Conservation (phyloP, 1,140 invertebrate species). For the Whitmania pigra region DNA sequence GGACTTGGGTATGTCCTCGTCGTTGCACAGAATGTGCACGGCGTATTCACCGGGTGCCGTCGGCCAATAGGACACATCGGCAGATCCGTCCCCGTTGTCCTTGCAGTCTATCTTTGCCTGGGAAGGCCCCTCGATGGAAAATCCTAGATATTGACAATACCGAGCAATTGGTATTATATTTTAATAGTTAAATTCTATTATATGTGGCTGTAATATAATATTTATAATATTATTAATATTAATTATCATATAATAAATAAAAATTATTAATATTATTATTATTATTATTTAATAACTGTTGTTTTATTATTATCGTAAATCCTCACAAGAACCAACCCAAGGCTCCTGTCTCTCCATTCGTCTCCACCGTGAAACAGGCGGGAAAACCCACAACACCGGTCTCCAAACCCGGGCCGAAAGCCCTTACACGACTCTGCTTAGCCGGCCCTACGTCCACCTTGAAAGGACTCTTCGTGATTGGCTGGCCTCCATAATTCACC, state of each 20-base stretch:
- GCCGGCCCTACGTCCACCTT: constrained; percentile 59
- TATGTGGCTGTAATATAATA: too few relatives aligned
- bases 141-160: constrained; percentile 46
- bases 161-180: too few relatives aligned
- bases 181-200: too few relatives aligned
- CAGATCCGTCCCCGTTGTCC: constrained; percentile 76
- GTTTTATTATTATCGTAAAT: background rate
- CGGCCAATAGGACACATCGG: constrained; percentile 69
- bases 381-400: constrained; percentile 71
- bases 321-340: constrained; percentile 45
- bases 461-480: constrained; percentile 58
- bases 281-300: background rate
- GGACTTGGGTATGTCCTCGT: constrained; percentile 43
- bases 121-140: constrained; percentile 77
- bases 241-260: too few relatives aligned
- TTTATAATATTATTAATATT: too few relatives aligned
- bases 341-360: constrained; percentile 75
- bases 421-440: constrained; percentile 65
- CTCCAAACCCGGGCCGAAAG: constrained; percentile 70
- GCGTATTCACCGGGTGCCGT: constrained; percentile 77
- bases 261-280: too few relatives aligned
- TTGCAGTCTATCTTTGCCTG: constrained; percentile 75
- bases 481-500: constrained; percentile 61
- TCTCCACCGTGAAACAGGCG: constrained; percentile 76
- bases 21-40: constrained; percentile 72